Evolutionary conservation across 2,888 invertebrate genomes (phyloP).

Genomic region (Drosophila diplacantha): DNA sequence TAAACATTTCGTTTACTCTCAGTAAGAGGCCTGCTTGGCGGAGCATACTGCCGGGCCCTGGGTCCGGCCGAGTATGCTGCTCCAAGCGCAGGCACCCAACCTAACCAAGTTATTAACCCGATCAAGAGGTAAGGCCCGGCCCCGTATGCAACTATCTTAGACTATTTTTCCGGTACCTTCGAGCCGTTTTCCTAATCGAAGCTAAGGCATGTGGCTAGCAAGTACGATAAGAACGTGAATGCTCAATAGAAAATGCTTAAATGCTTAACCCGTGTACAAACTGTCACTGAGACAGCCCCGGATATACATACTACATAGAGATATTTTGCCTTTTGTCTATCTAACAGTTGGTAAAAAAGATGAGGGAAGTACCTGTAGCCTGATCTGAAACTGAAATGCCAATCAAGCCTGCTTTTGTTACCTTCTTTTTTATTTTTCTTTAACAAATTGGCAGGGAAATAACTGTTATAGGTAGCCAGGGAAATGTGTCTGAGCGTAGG

Average conservation of each 20-base stretch:
- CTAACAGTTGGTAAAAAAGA: neutral
- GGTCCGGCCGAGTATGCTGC: conserved; percentile 48
- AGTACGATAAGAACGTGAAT: conserved; percentile 48
- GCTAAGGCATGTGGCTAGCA: conserved; percentile 53
- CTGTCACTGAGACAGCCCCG: neutral
- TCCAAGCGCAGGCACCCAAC: conserved; percentile 34
- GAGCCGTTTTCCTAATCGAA: conserved; percentile 31
- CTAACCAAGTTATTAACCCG: conserved; percentile 20
- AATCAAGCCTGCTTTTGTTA: neutral
- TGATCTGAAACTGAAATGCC: neutral
- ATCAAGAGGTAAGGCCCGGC: conserved; percentile 58
- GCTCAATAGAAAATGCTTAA: conserved; percentile 35
- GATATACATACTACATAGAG: conserved; percentile 1
- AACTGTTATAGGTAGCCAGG: neutral
- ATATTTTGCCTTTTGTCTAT: conserved; percentile 27
- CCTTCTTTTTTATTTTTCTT: neutral
- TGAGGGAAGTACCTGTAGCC: neutral
- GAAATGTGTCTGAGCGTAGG: neutral
- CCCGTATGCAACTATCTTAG: conserved; percentile 58
- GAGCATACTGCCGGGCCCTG: conserved; percentile 15
- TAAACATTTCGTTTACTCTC: conserved; percentile 74
- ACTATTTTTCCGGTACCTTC: conserved; percentile 28
- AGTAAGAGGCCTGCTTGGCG: conserved; percentile 24
- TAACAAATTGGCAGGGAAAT: neutral
- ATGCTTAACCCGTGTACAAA: conserved; percentile 20